Percentiles rank a stretch among this genome's conserved stretches.
These are phyloP conservation scores for Acromyrmex heyeri DNA, from an alignment of 1,140 invertebrate species.

Conservation along the genomic window DNA sequence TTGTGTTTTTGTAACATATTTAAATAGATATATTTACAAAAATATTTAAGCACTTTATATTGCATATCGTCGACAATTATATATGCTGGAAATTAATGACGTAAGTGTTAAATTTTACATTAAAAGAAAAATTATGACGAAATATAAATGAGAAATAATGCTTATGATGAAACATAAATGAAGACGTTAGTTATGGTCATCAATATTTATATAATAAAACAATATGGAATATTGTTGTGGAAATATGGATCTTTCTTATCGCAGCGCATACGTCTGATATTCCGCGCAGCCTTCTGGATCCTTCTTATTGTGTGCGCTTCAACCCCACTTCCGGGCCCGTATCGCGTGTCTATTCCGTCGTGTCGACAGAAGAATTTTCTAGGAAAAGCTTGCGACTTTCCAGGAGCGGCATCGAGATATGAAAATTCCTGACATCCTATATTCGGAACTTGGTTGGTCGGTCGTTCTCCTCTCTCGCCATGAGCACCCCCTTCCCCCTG, in stretches of 20 bases:
- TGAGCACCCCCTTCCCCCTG: conserved; percentile 58
- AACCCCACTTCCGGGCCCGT: conserved; percentile 53
- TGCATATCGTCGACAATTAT: background rate
- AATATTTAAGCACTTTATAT: background rate
- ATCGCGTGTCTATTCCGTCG: conserved; percentile 57
- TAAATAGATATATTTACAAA: conserved; percentile 6
- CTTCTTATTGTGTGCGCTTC: conserved; percentile 50
- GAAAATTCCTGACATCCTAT: conserved; percentile 81
- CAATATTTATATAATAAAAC: background rate
- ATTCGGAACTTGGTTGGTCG: conserved; percentile 73
- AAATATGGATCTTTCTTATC: conserved; percentile 40
- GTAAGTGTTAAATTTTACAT: background rate
- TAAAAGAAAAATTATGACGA: background rate
- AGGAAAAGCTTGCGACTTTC: conserved; percentile 73
- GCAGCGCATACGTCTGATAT: conserved; percentile 28
- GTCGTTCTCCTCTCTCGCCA: conserved; percentile 66
- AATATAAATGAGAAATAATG: background rate
- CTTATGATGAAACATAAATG: background rate
- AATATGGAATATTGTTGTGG: background rate
- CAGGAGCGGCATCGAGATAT: conserved; percentile 78
- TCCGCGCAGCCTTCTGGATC: conserved; percentile 47
- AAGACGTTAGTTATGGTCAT: background rate
- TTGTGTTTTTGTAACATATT: background rate
- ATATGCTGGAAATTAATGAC: background rate
- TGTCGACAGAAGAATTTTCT: conserved; percentile 71